These are phyloP conservation scores for Tupaia chinensis DNA, from an alignment of 2,113 vertebrate species.

Conservation along the genomic window DNA sequence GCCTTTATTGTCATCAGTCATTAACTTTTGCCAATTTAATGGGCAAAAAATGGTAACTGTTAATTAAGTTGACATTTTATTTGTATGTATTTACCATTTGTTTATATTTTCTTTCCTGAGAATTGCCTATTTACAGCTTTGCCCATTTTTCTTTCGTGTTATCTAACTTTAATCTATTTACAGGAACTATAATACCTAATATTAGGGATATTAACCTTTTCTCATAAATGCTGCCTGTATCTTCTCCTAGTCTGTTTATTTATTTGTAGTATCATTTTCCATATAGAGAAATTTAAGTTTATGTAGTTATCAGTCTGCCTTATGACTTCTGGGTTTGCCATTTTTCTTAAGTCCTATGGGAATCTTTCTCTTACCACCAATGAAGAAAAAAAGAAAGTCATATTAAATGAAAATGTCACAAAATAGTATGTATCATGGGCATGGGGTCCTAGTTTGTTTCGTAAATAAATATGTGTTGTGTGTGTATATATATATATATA, in stretches of 20 bases:
- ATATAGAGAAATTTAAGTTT: constrained; percentile 2
- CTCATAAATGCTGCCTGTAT: background rate
- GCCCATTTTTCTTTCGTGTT: background rate
- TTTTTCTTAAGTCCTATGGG: background rate
- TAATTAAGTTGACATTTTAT: background rate
- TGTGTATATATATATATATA: too few relatives aligned
- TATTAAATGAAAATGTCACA: constrained; percentile 32
- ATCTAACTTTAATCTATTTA: background rate
- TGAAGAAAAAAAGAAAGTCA: background rate
- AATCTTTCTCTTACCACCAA: constrained; percentile 25
- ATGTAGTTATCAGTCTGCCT: background rate
- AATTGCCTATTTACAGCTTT: background rate
- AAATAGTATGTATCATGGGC: background rate
- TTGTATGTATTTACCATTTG: background rate
- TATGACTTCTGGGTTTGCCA: constrained; percentile 17
- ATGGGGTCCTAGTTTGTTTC: background rate
- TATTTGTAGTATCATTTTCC: constrained; percentile 6
- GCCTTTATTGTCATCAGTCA: background rate
- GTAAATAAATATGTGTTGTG: background rate
- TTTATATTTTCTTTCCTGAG: background rate
- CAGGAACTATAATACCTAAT: background rate
- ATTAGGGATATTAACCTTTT: constrained; percentile 6
- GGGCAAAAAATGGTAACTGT: background rate
- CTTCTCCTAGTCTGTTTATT: background rate
- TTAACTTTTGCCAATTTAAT: background rate